Percentiles rank a stretch among this genome's conserved stretches.
Conservation (phyloP, 2,797 vertebrate genomes). For the Dallia pectoralis region DNA sequence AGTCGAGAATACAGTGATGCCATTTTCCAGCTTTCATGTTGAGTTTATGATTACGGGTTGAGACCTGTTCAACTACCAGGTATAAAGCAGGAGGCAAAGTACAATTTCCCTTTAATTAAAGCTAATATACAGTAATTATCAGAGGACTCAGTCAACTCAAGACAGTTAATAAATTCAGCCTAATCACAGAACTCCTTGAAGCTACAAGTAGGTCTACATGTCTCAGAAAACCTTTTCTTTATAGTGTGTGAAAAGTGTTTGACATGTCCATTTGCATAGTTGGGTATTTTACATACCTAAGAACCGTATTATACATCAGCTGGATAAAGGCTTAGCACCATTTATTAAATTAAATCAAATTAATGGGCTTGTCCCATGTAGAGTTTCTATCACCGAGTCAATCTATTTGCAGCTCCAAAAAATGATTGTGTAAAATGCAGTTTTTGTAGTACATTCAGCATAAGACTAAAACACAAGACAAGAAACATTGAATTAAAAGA, state of each 20-base stretch:
- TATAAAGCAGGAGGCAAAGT: slow-evolving; percentile 37
- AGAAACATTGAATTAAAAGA: too few species aligned
- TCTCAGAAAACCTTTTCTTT: slow-evolving; percentile 11
- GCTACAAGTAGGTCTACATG: not conserved
- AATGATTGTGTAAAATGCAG: not conserved
- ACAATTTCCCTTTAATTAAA: slow-evolving; percentile 69
- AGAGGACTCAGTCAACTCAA: slow-evolving; percentile 57
- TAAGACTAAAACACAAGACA: too few species aligned
- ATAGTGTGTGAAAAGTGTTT: not conserved
- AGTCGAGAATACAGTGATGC: not conserved
- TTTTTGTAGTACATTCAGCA: not conserved
- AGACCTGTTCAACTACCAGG: slow-evolving; percentile 51
- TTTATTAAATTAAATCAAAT: not conserved
- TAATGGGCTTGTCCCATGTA: not conserved
- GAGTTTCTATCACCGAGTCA: not conserved
- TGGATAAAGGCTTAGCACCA: not conserved
- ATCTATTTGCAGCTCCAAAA: not conserved
- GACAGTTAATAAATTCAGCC: slow-evolving; percentile 58
- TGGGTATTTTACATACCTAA: not conserved
- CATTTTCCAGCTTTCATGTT: slow-evolving; percentile 51
- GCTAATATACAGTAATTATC: slow-evolving; percentile 59
- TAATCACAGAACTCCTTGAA: slow-evolving; percentile 34
- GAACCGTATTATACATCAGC: not conserved
- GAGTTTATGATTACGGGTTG: slow-evolving; percentile 60
- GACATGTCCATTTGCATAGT: slow-evolving; percentile 27